Percentiles rank a stretch among this genome's conserved stretches.
These are phyloP conservation scores for Amia ocellicauda DNA, from an alignment of 2,113 vertebrate genomes.

Conservation along the genomic window DNA sequence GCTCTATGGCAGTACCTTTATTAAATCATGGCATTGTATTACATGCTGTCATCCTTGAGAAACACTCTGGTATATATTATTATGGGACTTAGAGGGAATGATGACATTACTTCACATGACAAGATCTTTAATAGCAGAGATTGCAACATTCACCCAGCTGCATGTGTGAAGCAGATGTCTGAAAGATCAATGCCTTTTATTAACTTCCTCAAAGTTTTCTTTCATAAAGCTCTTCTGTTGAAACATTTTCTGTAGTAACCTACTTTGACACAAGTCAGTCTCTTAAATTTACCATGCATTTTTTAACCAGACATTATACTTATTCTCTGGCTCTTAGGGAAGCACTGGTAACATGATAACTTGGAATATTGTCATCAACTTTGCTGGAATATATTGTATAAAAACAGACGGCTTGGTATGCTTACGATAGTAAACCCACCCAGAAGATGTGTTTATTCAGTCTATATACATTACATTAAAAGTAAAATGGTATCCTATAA, in stretches of 20 bases:
- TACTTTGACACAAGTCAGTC: no score
- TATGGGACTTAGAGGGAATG: constrained; percentile 7
- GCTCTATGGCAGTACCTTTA: neutral
- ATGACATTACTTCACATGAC: constrained; percentile 27
- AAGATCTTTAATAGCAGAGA: constrained; percentile 33
- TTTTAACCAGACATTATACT: neutral
- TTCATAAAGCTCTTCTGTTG: constrained; percentile 27
- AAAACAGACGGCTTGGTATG: no score
- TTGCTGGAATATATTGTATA: no score
- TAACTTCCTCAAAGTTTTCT: constrained; percentile 31
- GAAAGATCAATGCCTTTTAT: constrained; percentile 23
- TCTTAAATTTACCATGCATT: neutral
- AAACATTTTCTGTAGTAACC: neutral
- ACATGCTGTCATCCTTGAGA: neutral
- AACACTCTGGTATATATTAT: neutral
- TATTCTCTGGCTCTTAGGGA: neutral
- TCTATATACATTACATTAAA: no score
- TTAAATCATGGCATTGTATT: neutral
- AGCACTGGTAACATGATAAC: neutral
- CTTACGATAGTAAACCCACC: no score
- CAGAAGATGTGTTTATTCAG: no score
- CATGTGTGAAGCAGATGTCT: constrained; percentile 23
- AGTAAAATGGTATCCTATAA: no score
- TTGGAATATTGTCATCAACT: no score
- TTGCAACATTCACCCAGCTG: constrained; percentile 25